Evolutionary conservation across 2,113 vertebrate species (phyloP), one percentile per base, ranked within the genome.

Genomic region (Tamias sibiricus): DNA sequence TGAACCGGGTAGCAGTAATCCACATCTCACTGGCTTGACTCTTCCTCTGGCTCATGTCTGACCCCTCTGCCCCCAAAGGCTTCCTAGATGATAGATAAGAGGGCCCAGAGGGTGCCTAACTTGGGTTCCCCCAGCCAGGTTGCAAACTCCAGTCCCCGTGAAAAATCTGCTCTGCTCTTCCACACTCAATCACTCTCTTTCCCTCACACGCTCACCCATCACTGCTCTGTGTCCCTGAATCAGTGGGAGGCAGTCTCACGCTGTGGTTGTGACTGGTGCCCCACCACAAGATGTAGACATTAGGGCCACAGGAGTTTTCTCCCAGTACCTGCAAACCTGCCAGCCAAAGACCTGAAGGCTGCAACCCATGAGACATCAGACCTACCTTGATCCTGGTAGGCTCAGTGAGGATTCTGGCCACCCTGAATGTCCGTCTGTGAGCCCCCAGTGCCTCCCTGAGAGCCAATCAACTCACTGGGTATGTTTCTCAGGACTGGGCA

Each of bases 181-280:
- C n/a, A 32, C 11, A 79, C 4, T 2, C 2, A 12, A 35, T 32
- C 30, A 14, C n/a, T 32, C 20, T 64, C 77, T 71, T 30, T 24
- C 22, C 42, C 5, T 30, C 11, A 57, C 0, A 4, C 1, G 5
- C 28, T 8, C 9, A 59, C 17, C 32, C 0, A 2, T 32, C 40
- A 26, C 37, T 37, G 37, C 57, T 81, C 62, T 83, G 47, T 22
- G 42, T 37, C 35, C 49, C 52, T 0, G 0, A 69, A 54, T 14
- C 40, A 37, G 8, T 42, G 1, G 17, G 30, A 95, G 14, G 11
- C 44, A 82, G 57, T 17, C 10, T 84, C 30, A 72, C 8, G 4
- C 57, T 14, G 28, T 42, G 72, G 57, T 32, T 52, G 35, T 52
- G 59, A 54, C 32, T n/a, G 44, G 40, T 24, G 10, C 14, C 81